These are phyloP conservation scores for Beris morrisii DNA, from an alignment of 2,888 invertebrate genomes.

Conservation along the genomic window DNA sequence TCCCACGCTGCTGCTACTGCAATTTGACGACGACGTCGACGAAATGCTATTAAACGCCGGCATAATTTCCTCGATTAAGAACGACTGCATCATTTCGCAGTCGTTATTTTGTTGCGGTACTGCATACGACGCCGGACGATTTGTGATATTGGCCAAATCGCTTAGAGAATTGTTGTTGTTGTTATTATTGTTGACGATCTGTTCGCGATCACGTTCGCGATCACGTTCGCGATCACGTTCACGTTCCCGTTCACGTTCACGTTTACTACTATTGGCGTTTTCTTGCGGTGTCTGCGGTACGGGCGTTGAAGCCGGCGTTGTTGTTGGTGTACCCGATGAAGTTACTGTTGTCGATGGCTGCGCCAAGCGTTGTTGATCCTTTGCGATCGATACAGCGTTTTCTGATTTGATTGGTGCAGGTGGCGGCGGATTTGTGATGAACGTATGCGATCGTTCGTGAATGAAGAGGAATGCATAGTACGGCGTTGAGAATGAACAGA, in stretches of 20 bases:
- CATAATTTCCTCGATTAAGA: slow-evolving; percentile 74
- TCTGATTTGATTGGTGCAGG: slow-evolving; percentile 48
- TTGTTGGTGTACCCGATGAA: slow-evolving; percentile 57
- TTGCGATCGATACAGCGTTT: slow-evolving; percentile 60
- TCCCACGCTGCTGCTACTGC: slow-evolving; percentile 38
- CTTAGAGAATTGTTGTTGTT: slow-evolving; percentile 46
- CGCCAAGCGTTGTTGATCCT: slow-evolving; percentile 61
- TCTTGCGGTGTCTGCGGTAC: slow-evolving; percentile 45
- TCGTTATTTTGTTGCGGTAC: slow-evolving; percentile 58
- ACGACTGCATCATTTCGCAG: slow-evolving; percentile 83
- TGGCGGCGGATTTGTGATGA: slow-evolving; percentile 46
- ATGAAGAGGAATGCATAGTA: slow-evolving; percentile 88
- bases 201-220: neutral
- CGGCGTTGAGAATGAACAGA: slow-evolving; percentile 86
- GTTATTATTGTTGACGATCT: slow-evolving; percentile 1
- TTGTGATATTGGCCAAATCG: slow-evolving; percentile 51
- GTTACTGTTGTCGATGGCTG: slow-evolving; percentile 59
- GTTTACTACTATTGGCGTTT: slow-evolving; percentile 42
- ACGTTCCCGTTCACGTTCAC: slow-evolving; percentile 10
- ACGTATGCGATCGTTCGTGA: slow-evolving; percentile 82
- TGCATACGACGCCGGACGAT: slow-evolving; percentile 65
- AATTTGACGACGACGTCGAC: neutral
- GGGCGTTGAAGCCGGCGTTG: slow-evolving; percentile 48
- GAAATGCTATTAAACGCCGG: slow-evolving; percentile 13
- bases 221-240: slow-evolving; percentile 1